A percentile compares a stretch with the other conserved stretches of the same genome.
phyloP scores from a whole-genome alignment of 2,113 vertebrate genomes.

The Labrus mixtus region DNA sequence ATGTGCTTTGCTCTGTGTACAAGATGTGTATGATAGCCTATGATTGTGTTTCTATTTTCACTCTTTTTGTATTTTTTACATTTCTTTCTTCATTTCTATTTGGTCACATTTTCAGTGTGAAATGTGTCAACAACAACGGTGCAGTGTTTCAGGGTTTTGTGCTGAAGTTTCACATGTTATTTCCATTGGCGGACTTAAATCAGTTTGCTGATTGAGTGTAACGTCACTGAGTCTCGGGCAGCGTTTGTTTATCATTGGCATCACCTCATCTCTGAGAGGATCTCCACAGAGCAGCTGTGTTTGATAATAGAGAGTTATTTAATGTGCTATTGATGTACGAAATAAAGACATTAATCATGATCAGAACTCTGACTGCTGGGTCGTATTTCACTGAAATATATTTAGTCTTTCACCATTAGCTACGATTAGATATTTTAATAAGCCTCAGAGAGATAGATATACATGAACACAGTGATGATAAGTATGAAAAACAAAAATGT shows the following conservation, averaged over 20 bases:
- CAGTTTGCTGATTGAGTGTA: constrained; percentile 35
- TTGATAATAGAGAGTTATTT: constrained; percentile 44
- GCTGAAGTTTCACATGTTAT: constrained; percentile 32
- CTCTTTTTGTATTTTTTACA: constrained; percentile 19
- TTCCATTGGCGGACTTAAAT: constrained; percentile 23
- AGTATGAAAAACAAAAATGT: no score
- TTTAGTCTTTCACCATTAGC: neutral
- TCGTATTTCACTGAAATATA: constrained; percentile 8
- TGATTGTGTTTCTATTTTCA: constrained; percentile 37
- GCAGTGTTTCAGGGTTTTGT: constrained; percentile 40
- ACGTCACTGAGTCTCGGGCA: constrained; percentile 7
- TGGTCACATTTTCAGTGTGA: constrained; percentile 39
- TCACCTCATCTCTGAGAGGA: constrained; percentile 49
- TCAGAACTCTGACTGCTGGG: constrained; percentile 5
- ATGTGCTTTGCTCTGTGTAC: constrained; percentile 40
- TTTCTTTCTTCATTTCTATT: constrained; percentile 41
- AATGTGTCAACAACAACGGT: constrained; percentile 19
- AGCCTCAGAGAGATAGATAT: neutral
- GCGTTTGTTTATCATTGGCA: constrained; percentile 26
- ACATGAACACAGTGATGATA: no score
- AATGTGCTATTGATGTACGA: constrained; percentile 71
- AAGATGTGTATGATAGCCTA: neutral
- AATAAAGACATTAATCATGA: constrained; percentile 72
- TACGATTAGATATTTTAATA: neutral
- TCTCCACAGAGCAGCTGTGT: constrained; percentile 48